Percentiles rank a stretch among this genome's conserved stretches.
These are phyloP conservation scores for Exephanes ischioxanthus DNA, from an alignment of 2,888 invertebrate genomes.

Conservation along the genomic window DNA sequence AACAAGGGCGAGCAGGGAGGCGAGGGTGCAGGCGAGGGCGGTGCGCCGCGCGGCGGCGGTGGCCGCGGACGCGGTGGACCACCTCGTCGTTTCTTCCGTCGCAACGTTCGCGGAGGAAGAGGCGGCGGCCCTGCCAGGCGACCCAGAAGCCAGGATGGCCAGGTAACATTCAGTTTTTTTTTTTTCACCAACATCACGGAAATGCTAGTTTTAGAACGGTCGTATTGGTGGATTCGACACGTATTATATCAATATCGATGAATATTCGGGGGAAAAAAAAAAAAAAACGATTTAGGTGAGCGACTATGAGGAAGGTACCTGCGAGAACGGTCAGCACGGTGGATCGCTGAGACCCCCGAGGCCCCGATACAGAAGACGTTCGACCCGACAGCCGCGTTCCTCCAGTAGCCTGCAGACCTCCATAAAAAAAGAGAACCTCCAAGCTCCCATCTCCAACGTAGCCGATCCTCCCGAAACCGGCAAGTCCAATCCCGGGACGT, in stretches of 20 bases:
- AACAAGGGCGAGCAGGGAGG: conserved; percentile 76
- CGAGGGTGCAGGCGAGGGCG: conserved; percentile 74
- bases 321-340: conserved; percentile 84
- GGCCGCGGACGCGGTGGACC: conserved; percentile 85
- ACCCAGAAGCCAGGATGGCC: conserved; percentile 86
- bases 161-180: conserved; percentile 74
- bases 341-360: conserved; percentile 84
- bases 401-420: conserved; percentile 70
- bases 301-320: conserved; percentile 83
- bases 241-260: conserved; percentile 2
- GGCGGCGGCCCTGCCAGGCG: conserved; percentile 86
- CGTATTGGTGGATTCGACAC: background rate
- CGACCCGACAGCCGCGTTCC: conserved; percentile 75
- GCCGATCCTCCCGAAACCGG: conserved; percentile 62
- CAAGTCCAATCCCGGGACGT: conserved; percentile 68
- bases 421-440: conserved; percentile 69
- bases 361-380: conserved; percentile 85
- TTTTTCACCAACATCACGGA: background rate
- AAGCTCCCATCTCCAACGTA: conserved; percentile 66
- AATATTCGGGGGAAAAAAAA: background rate
- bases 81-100: conserved; percentile 90
- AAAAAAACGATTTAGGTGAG: conserved; percentile 71
- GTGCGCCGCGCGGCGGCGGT: conserved; percentile 78
- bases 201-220: background rate
- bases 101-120: conserved; percentile 90